Percentiles rank a stretch among this genome's conserved stretches.
These are phyloP conservation scores for Papilio machaon DNA, from an alignment of 1,140 invertebrate species.

Conservation along the genomic window DNA sequence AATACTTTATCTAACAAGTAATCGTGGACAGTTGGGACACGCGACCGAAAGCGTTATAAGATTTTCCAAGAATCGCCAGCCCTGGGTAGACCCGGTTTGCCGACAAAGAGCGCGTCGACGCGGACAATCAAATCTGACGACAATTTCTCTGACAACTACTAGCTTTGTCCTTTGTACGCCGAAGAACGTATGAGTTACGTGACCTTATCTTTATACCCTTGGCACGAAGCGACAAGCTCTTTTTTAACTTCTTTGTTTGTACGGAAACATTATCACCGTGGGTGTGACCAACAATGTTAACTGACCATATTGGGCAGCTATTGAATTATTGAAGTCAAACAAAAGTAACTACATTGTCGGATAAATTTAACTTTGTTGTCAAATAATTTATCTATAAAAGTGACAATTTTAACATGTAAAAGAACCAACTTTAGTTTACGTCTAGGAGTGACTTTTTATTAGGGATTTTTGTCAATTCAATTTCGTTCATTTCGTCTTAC, in stretches of 20 bases:
- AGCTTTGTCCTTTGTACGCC: constrained; percentile 61
- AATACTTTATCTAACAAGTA: no score
- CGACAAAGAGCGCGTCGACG: constrained; percentile 68
- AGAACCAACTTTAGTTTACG: not conserved
- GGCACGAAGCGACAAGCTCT: constrained; percentile 41
- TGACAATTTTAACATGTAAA: no score
- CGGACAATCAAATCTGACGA: constrained; percentile 71
- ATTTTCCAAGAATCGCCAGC: constrained; percentile 14
- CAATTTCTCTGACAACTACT: constrained; percentile 58
- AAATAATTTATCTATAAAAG: not conserved
- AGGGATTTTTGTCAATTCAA: no score
- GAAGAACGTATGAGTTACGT: constrained; percentile 45
- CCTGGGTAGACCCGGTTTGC: constrained; percentile 39
- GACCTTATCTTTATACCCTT: constrained; percentile 49
- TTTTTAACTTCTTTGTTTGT: constrained; percentile 41
- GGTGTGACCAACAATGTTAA: constrained; percentile 36
- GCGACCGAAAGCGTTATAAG: not conserved
- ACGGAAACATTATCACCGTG: constrained; percentile 37
- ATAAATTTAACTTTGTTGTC: constrained; percentile 31
- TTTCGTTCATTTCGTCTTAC: no score
- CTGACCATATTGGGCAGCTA: constrained; percentile 4
- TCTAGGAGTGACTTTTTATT: no score
- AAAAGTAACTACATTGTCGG: constrained; percentile 15
- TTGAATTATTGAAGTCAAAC: constrained; percentile 16
- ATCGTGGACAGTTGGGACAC: not conserved